Evolutionary conservation across 2,797 vertebrate species (phyloP).

Genomic region (Sebastes trivittatus): DNA sequence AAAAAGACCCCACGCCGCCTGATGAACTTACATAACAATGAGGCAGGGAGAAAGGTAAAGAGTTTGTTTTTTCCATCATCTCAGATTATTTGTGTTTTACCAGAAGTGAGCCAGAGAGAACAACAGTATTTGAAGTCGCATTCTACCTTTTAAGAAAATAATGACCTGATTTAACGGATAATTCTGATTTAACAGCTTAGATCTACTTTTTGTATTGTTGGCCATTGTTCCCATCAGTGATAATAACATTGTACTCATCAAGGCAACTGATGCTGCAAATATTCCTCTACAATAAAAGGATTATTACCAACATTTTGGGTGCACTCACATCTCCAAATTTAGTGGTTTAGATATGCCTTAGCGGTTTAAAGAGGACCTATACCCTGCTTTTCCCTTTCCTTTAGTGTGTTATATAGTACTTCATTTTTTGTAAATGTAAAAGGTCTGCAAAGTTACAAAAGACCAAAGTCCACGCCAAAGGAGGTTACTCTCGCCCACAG

Average conservation of each 20-base stretch:
- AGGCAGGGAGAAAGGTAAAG: constrained; percentile 97
- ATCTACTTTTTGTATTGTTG: not conserved
- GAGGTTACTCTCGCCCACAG: too few relatives aligned
- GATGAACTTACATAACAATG: constrained; percentile 99
- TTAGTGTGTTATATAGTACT: not conserved
- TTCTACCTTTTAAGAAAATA: not conserved
- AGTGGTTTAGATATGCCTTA: not conserved
- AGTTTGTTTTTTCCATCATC: not conserved
- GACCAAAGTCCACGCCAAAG: too few relatives aligned
- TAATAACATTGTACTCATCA: not conserved
- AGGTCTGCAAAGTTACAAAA: too few relatives aligned
- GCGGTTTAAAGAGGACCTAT: too few relatives aligned
- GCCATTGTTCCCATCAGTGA: not conserved
- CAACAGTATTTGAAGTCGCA: not conserved
- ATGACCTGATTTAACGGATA: not conserved
- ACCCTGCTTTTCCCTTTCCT: too few relatives aligned
- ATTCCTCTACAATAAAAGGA: not conserved
- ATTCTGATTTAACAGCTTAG: not conserved
- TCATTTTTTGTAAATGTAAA: too few relatives aligned
- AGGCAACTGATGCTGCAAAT: not conserved
- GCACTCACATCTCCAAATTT: not conserved
- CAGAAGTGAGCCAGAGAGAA: not conserved
- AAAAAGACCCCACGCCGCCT: constrained; percentile 97
- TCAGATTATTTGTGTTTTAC: not conserved
- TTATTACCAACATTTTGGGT: not conserved